phyloP scores from a whole-genome alignment of 2,888 invertebrate species.

The Ophion ellenae region DNA sequence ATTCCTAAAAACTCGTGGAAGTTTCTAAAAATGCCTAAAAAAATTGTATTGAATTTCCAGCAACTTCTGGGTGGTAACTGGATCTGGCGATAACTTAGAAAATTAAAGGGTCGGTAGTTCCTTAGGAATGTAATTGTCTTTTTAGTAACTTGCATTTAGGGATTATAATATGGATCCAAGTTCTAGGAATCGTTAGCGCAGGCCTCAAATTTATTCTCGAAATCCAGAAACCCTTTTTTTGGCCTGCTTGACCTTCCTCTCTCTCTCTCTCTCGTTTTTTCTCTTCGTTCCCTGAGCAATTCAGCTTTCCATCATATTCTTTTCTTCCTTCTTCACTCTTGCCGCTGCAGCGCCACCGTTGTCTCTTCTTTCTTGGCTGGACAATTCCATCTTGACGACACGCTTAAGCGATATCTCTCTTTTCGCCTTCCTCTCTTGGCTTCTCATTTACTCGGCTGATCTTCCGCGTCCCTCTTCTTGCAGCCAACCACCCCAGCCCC shows the following conservation, averaged over 20 bases:
- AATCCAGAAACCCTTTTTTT: not conserved
- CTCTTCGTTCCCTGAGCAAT: not conserved
- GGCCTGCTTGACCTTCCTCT: conserved; percentile 2
- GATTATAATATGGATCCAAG: too few relatives aligned
- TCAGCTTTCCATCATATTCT: not conserved
- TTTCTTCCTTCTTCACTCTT: conserved; percentile 6
- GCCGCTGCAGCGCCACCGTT: conserved; percentile 1
- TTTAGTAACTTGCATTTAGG: too few relatives aligned
- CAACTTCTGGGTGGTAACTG: too few relatives aligned
- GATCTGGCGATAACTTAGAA: too few relatives aligned
- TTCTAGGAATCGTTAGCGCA: too few relatives aligned
- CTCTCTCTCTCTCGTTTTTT: not conserved
- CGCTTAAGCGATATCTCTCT: conserved; percentile 7
- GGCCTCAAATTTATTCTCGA: not conserved
- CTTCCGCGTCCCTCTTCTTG: conserved; percentile 17
- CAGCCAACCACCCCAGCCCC: not conserved
- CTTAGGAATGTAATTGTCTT: too few relatives aligned
- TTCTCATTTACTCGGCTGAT: conserved; percentile 14
- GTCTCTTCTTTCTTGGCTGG: conserved; percentile 10
- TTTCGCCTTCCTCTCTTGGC: not conserved
- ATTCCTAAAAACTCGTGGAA: too few relatives aligned
- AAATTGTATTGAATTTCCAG: too few relatives aligned
- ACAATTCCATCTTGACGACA: conserved; percentile 18
- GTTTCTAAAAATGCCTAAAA: too few relatives aligned
- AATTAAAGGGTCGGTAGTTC: too few relatives aligned